A percentile compares a stretch with the other conserved stretches of the same genome.
Evolutionary conservation across 2,113 vertebrate genomes (phyloP).

Genomic region (Cyprinodon brontotheroides): DNA sequence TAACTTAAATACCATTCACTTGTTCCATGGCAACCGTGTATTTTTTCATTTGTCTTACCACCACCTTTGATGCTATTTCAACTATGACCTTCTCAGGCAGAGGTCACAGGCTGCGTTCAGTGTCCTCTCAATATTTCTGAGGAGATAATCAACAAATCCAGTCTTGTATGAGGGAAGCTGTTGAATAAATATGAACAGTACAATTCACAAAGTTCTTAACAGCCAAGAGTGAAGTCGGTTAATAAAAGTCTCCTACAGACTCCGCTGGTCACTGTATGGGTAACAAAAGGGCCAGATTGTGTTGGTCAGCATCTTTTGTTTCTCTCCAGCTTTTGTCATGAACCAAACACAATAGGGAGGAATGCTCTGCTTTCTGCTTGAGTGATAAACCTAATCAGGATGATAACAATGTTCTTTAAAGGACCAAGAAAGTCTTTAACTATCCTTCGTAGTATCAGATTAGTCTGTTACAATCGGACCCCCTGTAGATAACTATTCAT

Average conservation of each 20-base stretch:
- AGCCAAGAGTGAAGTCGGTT: constrained; percentile 57
- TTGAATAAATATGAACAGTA: constrained; percentile 50
- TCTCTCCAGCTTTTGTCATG: constrained; percentile 58
- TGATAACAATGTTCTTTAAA: constrained; percentile 77
- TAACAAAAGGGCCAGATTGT: constrained; percentile 65
- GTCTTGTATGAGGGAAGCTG: background rate
- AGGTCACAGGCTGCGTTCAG: constrained; percentile 65
- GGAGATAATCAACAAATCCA: constrained; percentile 39
- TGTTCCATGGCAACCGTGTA: constrained; percentile 62
- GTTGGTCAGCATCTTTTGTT: constrained; percentile 66
- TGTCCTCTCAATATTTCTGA: constrained; percentile 32
- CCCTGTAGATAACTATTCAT: constrained; percentile 62
- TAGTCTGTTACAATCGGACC: constrained; percentile 68
- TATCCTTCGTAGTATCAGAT: constrained; percentile 73
- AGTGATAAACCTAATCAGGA: constrained; percentile 76
- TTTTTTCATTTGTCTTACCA: constrained; percentile 54
- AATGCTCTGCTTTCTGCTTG: constrained; percentile 73
- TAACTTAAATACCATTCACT: constrained; percentile 49
- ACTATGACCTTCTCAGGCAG: constrained; percentile 72
- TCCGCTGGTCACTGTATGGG: constrained; percentile 69
- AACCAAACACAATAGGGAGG: constrained; percentile 72
- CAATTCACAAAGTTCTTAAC: constrained; percentile 48
- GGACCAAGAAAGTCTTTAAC: constrained; percentile 72
- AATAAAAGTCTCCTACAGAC: constrained; percentile 65
- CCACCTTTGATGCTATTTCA: constrained; percentile 68